Base-by-base conservation (phyloP, 2,113 vertebrate genomes). In the Caranx melampygus region DNA sequence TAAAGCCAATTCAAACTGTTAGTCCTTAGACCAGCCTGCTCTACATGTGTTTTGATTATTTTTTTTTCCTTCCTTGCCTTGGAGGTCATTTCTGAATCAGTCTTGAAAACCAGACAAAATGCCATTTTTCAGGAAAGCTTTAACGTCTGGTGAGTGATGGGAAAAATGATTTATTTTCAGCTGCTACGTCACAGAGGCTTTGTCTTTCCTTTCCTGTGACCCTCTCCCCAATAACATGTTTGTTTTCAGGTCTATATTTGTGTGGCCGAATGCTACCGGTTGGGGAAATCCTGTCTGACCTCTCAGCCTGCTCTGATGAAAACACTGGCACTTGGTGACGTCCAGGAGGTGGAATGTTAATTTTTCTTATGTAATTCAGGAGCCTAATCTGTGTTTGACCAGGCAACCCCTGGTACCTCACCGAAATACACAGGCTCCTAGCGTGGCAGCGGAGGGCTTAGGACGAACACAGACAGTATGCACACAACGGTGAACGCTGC, bases 221-320 rank as follows among this genome's bases (percentile, higher is more conserved):
- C 83, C 31, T 84, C 59, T 62, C 76, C 65, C 82, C 81, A 89
- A 89, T 49, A 88, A 91, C 91, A 91, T 87, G 83, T 91, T 92
- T 93, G 85, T 92, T 85, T 92, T 84, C 78, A 71, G 70, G 68
- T 82, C 75, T 87, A 71, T 90, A 86, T 89, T 91, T 87, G 78
- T 75, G 87, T 63, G 57, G 84, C 76, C 82, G 52, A 88, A 64
- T 83, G 81, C 87, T 92, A 79, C 75, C 44, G 47, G 31, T 61
- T 78, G 49, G 78, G 92, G 92, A 93, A 91, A 93, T 92, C 92
- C 92, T 93, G 91, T 87, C 61, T 84, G 85, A 91, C 86, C 85
- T 83, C 68, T 88, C 26, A 31, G 65, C 57, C 74, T 60, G 49
- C 64, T 73, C 60, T 67, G 87, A 85, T 86, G 74, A 83, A 87